A percentile compares a stretch with the other conserved stretches of the same genome.
Conservation (phyloP, 2,113 vertebrate species). For the Pionites leucogaster region DNA sequence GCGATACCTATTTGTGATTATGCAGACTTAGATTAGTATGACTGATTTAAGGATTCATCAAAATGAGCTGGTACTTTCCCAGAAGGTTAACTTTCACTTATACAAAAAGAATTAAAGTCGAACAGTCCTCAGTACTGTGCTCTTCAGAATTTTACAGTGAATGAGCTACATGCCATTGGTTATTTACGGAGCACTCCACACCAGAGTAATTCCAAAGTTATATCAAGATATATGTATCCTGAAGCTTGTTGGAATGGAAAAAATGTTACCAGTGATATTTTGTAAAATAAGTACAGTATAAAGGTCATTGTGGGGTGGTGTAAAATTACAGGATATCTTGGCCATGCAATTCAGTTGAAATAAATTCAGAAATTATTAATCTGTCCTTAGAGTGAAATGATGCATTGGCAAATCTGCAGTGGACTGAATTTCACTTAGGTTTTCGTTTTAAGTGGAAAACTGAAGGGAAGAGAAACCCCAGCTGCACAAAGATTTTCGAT, state of each 20-base stretch:
- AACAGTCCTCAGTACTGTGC: conserved; percentile 31
- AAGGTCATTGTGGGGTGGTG: conserved; percentile 64
- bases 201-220: conserved; percentile 55
- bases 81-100: conserved; percentile 68
- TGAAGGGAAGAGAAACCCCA: conserved; percentile 36
- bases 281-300: conserved; percentile 63
- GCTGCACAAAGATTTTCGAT: conserved; percentile 58
- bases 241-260: conserved; percentile 68
- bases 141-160: conserved; percentile 63
- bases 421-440: conserved; percentile 56
- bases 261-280: conserved; percentile 67
- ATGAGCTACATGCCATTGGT: conserved; percentile 56
- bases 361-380: conserved; percentile 70
- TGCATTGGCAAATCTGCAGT: conserved; percentile 56
- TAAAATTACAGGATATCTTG: conserved; percentile 67
- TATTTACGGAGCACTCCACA: conserved; percentile 66
- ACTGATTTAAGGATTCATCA: conserved; percentile 27
- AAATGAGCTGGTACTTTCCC: conserved; percentile 39
- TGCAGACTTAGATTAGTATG: conserved; percentile 1
- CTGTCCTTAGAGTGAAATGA: conserved; percentile 58
- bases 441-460: conserved; percentile 65
- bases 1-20: neutral
- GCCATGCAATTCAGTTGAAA: conserved; percentile 67
- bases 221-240: conserved; percentile 61
- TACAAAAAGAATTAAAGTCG: conserved; percentile 62